phyloP scores from a whole-genome alignment of 2,113 vertebrate species.

The Xenopus laevis region DNA sequence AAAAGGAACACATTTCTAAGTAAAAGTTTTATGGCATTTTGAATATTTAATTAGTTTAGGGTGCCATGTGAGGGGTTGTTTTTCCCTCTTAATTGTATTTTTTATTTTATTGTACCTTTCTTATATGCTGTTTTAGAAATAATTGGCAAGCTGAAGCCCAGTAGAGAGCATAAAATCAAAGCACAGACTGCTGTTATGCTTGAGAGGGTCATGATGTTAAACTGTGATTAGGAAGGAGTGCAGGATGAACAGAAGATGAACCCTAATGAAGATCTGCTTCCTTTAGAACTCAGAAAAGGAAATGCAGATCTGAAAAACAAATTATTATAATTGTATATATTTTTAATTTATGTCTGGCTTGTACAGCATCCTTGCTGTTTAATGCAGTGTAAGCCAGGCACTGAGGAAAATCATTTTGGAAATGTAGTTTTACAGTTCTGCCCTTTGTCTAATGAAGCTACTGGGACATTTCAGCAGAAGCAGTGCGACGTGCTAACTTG shows the following conservation, averaged over 20 bases:
- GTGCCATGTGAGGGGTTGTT: neutral
- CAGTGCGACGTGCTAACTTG: too few species aligned
- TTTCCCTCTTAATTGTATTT: neutral
- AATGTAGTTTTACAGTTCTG: too few species aligned
- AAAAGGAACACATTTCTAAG: too few species aligned
- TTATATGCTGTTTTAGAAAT: constrained; percentile 1
- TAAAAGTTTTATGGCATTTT: neutral
- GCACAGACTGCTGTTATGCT: constrained; percentile 14
- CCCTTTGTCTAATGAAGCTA: too few species aligned
- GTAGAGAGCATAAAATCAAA: constrained; percentile 16
- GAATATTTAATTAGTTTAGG: neutral
- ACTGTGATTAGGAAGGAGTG: constrained; percentile 13
- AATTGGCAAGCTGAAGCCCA: constrained; percentile 6
- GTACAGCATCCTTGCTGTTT: too few species aligned
- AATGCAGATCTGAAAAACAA: constrained; percentile 1
- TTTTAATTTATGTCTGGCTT: too few species aligned
- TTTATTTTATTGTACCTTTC: neutral
- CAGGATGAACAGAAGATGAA: neutral
- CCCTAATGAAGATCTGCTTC: neutral
- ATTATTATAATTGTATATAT: too few species aligned
- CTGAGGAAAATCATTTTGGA: too few species aligned
- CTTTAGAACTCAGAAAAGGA: neutral
- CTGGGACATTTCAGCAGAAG: too few species aligned
- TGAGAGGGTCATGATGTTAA: constrained; percentile 6
- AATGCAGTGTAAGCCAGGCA: too few species aligned